Evolutionary conservation across 1,140 invertebrate genomes (phyloP), one percentile per base, ranked within the genome.

Genomic region (Drosophila busckii): DNA sequence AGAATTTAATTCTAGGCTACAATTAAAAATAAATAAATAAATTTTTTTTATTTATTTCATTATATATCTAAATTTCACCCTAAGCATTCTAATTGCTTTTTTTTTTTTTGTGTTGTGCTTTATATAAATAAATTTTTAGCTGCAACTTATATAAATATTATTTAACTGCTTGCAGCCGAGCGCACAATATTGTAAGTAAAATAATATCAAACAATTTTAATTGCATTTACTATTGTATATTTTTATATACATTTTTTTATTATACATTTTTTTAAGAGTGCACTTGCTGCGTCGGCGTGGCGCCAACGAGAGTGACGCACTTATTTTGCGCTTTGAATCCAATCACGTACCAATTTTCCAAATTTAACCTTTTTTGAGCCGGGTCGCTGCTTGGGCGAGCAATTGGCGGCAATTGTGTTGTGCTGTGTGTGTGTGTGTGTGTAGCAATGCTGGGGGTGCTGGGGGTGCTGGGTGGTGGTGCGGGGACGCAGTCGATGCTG

Each of bases 271-370:
- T 82, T 78, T 58, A 68, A 71, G 80, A 78, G 71, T 78, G 73
- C 67, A 75, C 50, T 31, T 31, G 54, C n/a, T n/a, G 29, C 49
- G 29, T 34, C 15, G 22, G 8, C 13, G 8, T 22, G 8, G 25
- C 50, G 64, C 67, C 58, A 59, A 80, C 75, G n/a, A n/a, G n/a
- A n/a, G n/a, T 60, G 75, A 82, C 75, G 75, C 75, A 80, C 75
- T 80, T 80, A 80, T 80, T 80, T 75, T 73, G 75, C 69, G 75
- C 75, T 80, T 80, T 82, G 75, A 82, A 82, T 80, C 75, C 75
- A 80, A 80, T 80, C 75, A 80, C 75, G 75, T 80, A 80, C 64
- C 75, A 80, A 80, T 80, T 80, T 76, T 82, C 69, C 75, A 80
- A 80, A 80, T 75, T 80, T 82, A 82, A 80, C 75, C 75, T 75